These are phyloP conservation scores for Hypotaenidia okinawae DNA, from an alignment of 2,797 vertebrate genomes.

Conservation along the genomic window DNA sequence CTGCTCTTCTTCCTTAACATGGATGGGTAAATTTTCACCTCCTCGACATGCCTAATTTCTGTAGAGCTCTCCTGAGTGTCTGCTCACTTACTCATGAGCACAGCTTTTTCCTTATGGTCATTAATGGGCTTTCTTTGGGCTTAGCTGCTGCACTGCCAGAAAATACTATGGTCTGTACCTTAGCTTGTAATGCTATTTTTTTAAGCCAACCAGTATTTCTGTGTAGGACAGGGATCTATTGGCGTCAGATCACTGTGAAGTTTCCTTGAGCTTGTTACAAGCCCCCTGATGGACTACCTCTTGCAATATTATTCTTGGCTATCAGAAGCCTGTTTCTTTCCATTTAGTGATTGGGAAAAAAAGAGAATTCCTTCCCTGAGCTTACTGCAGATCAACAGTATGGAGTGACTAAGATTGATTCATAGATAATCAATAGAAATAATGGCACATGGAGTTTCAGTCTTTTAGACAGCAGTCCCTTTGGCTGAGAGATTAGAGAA, in stretches of 20 bases:
- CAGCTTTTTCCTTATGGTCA: not conserved
- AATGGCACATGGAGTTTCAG: not conserved
- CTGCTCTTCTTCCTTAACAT: not conserved
- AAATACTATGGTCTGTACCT: not conserved
- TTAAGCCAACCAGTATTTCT: not conserved
- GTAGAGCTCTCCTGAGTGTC: not conserved
- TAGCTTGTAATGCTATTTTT: not conserved
- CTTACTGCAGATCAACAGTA: not conserved
- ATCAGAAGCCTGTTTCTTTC: not conserved
- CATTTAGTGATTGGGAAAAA: not conserved
- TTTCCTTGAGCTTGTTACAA: not conserved
- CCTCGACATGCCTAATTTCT: not conserved
- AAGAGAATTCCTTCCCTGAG: not conserved
- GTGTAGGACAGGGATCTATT: not conserved
- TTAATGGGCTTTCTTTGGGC: not conserved
- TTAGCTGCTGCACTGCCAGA: not conserved
- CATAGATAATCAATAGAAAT: not conserved
- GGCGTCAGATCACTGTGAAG: not conserved
- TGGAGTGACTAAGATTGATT: not conserved
- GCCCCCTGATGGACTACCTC: not conserved
- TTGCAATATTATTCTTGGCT: not conserved
- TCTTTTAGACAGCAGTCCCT: not conserved
- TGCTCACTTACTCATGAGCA: not conserved
- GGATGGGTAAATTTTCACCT: not conserved
- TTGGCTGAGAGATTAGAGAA: not conserved